Evolutionary conservation across 1,140 invertebrate species (phyloP).

Genomic region (Pseudomyrmex gracilis): DNA sequence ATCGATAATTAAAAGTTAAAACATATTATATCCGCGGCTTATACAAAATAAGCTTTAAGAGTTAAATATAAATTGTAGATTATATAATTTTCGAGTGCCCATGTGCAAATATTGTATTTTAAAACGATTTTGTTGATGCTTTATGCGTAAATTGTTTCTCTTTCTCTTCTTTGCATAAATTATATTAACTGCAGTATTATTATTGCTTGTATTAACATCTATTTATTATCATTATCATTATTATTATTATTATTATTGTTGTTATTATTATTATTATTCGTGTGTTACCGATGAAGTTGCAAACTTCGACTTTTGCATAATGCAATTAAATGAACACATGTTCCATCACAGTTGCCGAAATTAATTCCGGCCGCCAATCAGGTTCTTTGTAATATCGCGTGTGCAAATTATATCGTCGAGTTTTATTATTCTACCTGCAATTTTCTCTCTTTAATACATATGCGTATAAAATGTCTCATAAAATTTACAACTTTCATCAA

Average conservation of each 20-base stretch:
- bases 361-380: conserved; percentile 32
- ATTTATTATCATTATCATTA: conserved; percentile 50
- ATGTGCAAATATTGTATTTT: too few relatives aligned
- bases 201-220: conserved; percentile 26
- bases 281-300: conserved; percentile 16
- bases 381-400: not conserved
- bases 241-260: conserved; percentile 36
- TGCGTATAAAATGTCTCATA: not conserved
- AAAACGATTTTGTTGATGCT: not conserved
- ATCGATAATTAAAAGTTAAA: conserved; percentile 52
- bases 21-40: not conserved
- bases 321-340: conserved; percentile 39
- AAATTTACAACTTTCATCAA: conserved; percentile 1
- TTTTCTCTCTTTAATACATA: not conserved
- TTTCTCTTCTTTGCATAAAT: not conserved
- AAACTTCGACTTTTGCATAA: conserved; percentile 11
- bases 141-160: not conserved
- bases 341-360: conserved; percentile 18
- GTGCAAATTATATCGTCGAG: not conserved
- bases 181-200: conserved; percentile 39
- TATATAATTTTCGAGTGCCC: too few relatives aligned
- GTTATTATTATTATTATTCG: conserved; percentile 44
- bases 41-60: conserved; percentile 4
- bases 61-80: not conserved
- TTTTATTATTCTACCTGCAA: conserved; percentile 1